Evolutionary conservation across 2,113 vertebrate species (phyloP).

Genomic region (Vulpes lagopus): DNA sequence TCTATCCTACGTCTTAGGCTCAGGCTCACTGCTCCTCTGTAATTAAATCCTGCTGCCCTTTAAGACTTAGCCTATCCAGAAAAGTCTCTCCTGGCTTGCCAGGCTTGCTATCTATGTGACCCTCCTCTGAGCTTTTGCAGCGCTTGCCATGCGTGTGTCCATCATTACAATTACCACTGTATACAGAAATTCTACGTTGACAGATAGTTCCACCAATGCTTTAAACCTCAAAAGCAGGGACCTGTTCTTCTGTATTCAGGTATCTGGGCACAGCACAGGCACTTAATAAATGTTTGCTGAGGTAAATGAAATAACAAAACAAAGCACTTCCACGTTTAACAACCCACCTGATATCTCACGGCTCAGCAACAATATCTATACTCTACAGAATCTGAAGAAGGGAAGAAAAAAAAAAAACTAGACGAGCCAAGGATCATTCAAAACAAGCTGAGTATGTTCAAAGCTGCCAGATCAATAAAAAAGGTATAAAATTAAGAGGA

Average conservation of each 20-base stretch:
- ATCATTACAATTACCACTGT: neutral
- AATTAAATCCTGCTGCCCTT: neutral
- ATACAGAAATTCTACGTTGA: neutral
- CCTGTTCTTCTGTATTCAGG: neutral
- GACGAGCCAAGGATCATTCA: neutral
- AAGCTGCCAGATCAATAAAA: neutral
- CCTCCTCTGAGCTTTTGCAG: neutral
- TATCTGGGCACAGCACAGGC: neutral
- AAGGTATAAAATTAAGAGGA: neutral
- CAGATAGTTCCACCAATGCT: neutral
- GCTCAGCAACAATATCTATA: neutral
- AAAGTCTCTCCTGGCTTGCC: neutral
- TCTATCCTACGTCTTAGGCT: neutral
- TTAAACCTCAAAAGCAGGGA: neutral
- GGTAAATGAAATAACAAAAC: neutral
- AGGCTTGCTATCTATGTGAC: fast-evolving
- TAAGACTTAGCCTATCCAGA: neutral
- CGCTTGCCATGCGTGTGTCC: fast-evolving
- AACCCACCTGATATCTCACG: neutral
- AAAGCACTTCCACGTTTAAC: neutral
- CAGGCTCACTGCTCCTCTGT: neutral
- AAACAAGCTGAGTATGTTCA: neutral
- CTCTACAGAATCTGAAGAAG: neutral
- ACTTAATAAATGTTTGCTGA: neutral
- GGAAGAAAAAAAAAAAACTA: neutral